Evolutionary conservation across 1,140 invertebrate genomes (phyloP).

Genomic region (Drosophila ananassae): DNA sequence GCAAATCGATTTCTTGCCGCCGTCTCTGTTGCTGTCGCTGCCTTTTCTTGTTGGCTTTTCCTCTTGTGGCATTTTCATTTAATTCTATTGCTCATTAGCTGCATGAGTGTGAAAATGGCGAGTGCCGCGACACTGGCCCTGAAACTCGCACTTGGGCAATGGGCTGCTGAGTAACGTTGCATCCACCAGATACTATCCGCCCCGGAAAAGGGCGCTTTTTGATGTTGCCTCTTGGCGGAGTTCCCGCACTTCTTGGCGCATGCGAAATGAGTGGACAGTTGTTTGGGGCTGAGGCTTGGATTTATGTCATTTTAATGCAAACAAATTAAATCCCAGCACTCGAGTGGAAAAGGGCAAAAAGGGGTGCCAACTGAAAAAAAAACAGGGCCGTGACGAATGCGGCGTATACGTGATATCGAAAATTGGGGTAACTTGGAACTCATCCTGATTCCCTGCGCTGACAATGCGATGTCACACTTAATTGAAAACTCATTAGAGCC

Average conservation of each 20-base stretch:
- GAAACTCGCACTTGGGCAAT: conserved; percentile 2
- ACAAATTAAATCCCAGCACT: conserved; percentile 69
- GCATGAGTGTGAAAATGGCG: conserved; percentile 79
- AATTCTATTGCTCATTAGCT: conserved; percentile 80
- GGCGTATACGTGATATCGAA: conserved; percentile 45
- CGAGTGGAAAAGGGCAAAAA: conserved; percentile 46
- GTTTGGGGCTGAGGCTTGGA: conserved; percentile 52
- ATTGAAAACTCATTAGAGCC: conserved; percentile 77
- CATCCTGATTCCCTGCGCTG: conserved; percentile 42
- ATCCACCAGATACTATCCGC: conserved; percentile 11
- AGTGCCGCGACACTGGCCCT: conserved; percentile 48
- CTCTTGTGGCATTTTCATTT: conserved; percentile 74
- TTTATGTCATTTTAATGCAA: conserved; percentile 76
- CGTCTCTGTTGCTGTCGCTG: conserved; percentile 23
- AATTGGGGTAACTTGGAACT: conserved; percentile 3
- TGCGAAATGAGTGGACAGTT: conserved; percentile 67
- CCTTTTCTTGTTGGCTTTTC: conserved; percentile 51
- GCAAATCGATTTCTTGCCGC: conserved; percentile 75
- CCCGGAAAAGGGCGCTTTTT: conserved; percentile 61
- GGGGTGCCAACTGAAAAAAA: conserved; percentile 12
- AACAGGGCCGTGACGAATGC: conserved; percentile 43
- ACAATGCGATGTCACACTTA: conserved; percentile 67
- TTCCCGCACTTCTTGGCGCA: conserved; percentile 41
- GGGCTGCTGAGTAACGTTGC: conserved; percentile 26
- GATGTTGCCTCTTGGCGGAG: conserved; percentile 12